These are phyloP conservation scores for Tor tambroides DNA, from an alignment of 2,113 vertebrate species.

Conservation along the genomic window DNA sequence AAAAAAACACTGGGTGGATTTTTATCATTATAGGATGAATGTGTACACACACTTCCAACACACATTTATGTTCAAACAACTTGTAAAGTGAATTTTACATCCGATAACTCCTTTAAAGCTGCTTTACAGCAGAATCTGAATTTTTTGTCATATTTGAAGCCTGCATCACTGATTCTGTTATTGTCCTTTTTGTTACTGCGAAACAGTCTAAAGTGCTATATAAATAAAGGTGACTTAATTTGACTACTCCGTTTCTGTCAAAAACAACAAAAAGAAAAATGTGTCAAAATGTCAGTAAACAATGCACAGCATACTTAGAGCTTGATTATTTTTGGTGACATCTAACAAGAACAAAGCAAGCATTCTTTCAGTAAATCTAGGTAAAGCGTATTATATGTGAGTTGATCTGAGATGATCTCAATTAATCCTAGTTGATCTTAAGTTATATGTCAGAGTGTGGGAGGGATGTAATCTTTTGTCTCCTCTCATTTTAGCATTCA, in stretches of 20 bases:
- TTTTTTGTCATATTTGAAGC: too few relatives aligned
- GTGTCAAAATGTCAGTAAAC: neutral
- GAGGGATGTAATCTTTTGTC: neutral
- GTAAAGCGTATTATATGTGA: neutral
- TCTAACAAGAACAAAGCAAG: neutral
- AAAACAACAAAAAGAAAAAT: neutral
- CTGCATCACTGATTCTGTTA: too few relatives aligned
- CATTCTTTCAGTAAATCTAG: neutral
- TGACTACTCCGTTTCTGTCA: neutral
- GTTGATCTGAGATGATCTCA: neutral
- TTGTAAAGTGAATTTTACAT: too few relatives aligned
- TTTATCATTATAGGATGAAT: too few relatives aligned
- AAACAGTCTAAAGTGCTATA: too few relatives aligned
- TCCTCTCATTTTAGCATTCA: constrained; percentile 29
- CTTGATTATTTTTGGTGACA: neutral
- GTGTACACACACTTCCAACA: too few relatives aligned
- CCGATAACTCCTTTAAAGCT: too few relatives aligned
- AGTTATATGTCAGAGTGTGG: neutral
- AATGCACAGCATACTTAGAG: neutral
- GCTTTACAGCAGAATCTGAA: too few relatives aligned
- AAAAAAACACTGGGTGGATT: too few relatives aligned
- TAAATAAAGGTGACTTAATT: too few relatives aligned
- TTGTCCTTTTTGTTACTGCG: too few relatives aligned
- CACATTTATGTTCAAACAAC: too few relatives aligned
- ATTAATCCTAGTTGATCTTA: neutral